Conservation (phyloP, 2,888 invertebrate genomes). For the Euzophera pinguis region DNA sequence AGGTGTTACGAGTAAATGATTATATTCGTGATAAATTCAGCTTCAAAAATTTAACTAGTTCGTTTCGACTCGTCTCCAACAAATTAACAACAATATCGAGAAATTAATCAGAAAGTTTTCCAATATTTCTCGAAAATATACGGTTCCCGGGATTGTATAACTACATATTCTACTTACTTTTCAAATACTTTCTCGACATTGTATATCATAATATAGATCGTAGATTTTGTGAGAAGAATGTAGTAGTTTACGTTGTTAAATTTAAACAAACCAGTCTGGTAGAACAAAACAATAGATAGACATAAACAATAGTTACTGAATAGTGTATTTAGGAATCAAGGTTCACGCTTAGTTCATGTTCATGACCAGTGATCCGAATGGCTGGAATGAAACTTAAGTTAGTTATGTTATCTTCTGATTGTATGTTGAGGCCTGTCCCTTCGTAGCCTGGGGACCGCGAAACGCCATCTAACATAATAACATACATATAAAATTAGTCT, state of each 20-base stretch:
- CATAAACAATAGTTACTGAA: neutral
- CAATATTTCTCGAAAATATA: conserved; percentile 1
- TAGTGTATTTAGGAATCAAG: neutral
- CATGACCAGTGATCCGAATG: neutral
- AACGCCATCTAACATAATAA: no score
- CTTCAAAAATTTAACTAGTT: no score
- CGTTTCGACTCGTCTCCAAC: neutral
- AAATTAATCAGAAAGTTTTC: conserved; percentile 5
- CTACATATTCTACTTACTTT: neutral
- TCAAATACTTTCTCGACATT: no score
- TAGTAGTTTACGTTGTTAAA: neutral
- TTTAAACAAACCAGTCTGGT: neutral
- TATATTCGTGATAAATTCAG: neutral
- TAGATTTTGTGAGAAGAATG: neutral
- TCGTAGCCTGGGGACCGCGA: no score
- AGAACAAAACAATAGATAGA: neutral
- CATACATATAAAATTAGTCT: no score
- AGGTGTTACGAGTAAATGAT: neutral
- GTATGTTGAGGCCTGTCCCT: no score
- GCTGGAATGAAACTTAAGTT: no score
- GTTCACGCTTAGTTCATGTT: neutral
- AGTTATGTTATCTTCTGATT: no score
- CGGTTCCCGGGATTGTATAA: neutral
- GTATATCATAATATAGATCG: conserved; percentile 2
- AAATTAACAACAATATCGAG: neutral